Evolutionary conservation across 2,888 invertebrate species (phyloP), one percentile per base, ranked within the genome.

Genomic region (Crocallis elinguaria): DNA sequence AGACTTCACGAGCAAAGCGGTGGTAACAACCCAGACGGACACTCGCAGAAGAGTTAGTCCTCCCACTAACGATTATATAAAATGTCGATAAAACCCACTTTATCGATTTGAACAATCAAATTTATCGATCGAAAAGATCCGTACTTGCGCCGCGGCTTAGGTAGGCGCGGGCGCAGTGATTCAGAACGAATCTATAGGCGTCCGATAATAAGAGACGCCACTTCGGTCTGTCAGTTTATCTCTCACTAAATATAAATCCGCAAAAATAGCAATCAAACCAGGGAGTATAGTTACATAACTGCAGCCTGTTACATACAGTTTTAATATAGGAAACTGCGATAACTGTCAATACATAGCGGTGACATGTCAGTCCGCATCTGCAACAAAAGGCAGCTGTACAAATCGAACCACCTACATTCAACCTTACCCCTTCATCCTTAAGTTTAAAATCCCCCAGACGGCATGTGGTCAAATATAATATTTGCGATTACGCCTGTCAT

Each of bases 401-500:
- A 2, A 4, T 12, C 3, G 3, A 2, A 1, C 43, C 9, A 39
- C 7, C 23, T 6, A 9, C 3, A 32, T 25, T n/a, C 32, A 11
- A 42, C 48, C 21, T 9, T 58, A 54, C 23, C 14, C 5, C 49
- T 11, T 32, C 13, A 17, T 1, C 6, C 4, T 17, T 60, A 30
- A 33, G 37, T 27, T 6, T 8, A 27, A 8, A 38, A 11, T 63
- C 12, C 27, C 1, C 3, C 19, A 12, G 12, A 25, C 0, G n/a
- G 6, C 6, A n/a, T 23, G 30, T 55, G 62, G 63, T 64, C 64
- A 74, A 66, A 55, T 69, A 68, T 65, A 70, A 69, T 68, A 69
- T 73, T 75, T 66, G 67, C 63, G 59, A 64, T 67, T 66, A 79
- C 84, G 86, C 84, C 86, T 80, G 82, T 79, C 81, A 79, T 84